phyloP scores from a whole-genome alignment of 1,140 invertebrate genomes.

The Drosophila auraria region DNA sequence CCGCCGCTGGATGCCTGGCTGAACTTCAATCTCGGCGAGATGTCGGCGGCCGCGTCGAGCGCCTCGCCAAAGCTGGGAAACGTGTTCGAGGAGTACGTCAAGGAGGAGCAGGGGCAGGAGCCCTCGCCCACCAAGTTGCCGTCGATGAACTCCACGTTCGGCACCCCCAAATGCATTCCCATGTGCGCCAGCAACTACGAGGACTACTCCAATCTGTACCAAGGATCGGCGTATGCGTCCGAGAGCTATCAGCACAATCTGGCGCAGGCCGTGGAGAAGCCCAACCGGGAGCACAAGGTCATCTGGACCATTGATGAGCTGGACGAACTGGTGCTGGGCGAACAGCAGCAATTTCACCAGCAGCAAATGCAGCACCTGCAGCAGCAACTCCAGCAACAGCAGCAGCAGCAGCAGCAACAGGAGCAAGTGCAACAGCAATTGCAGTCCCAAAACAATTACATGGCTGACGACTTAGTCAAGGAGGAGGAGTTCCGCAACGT shows the following conservation, averaged over 20 bases:
- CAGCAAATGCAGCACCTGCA: constrained; percentile 8
- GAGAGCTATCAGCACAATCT: constrained; percentile 76
- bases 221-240: constrained; percentile 38
- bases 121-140: constrained; percentile 62
- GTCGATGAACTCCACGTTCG: constrained; percentile 82
- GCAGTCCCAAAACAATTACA: neutral
- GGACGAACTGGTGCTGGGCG: constrained; percentile 68
- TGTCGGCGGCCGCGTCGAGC: constrained; percentile 19
- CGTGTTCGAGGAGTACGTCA: constrained; percentile 57
- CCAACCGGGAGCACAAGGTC: constrained; percentile 78
- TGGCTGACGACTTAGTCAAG: constrained; percentile 26
- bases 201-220: constrained; percentile 67
- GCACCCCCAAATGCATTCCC: constrained; percentile 75
- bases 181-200: constrained; percentile 60
- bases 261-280: constrained; percentile 66
- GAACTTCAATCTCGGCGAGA: constrained; percentile 73
- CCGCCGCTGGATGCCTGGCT: constrained; percentile 84
- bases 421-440: neutral
- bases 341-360: constrained; percentile 21
- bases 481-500: constrained; percentile 6
- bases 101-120: constrained; percentile 38
- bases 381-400: constrained; percentile 1
- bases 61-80: constrained; percentile 71
- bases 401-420: neutral
- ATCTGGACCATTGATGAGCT: constrained; percentile 83